Conservation (phyloP, 2,888 invertebrate species). For the Patella pellucida region DNA sequence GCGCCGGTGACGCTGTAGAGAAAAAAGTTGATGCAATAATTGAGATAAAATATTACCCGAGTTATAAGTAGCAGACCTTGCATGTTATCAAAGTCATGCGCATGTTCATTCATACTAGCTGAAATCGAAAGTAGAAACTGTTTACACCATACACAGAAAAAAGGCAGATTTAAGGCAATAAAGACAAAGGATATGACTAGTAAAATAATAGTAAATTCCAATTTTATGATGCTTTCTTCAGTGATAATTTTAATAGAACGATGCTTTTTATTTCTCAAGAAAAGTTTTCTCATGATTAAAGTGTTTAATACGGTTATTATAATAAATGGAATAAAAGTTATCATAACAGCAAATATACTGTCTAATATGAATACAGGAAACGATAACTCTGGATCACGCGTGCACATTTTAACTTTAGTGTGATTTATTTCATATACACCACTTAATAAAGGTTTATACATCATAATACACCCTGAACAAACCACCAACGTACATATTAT, state of each 20-base stretch:
- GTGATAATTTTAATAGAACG: constrained; percentile 47
- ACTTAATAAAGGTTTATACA: constrained; percentile 61
- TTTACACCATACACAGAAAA: constrained; percentile 63
- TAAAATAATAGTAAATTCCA: constrained; percentile 66
- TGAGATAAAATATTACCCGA: constrained; percentile 60
- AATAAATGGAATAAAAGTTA: constrained; percentile 64
- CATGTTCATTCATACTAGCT: constrained; percentile 22
- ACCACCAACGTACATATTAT: constrained; percentile 49
- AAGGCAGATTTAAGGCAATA: constrained; percentile 64
- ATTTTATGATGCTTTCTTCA: constrained; percentile 59
- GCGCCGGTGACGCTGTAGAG: constrained; percentile 64
- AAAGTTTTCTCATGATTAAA: constrained; percentile 60
- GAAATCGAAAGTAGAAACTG: constrained; percentile 37
- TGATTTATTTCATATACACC: constrained; percentile 34
- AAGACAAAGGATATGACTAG: constrained; percentile 65
- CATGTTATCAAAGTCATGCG: constrained; percentile 37
- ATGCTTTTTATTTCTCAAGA: constrained; percentile 51
- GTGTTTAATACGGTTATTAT: constrained; percentile 61
- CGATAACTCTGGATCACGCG: constrained; percentile 43
- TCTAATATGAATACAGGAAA: constrained; percentile 57
- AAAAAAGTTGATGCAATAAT: constrained; percentile 65
- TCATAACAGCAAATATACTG: constrained; percentile 57
- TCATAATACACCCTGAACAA: constrained; percentile 44
- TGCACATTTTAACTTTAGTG: constrained; percentile 44
- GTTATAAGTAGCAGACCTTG: constrained; percentile 50